These are phyloP conservation scores for Eueremaeus valkanovi DNA, from an alignment of 2,888 invertebrate species.

Conservation along the genomic window DNA sequence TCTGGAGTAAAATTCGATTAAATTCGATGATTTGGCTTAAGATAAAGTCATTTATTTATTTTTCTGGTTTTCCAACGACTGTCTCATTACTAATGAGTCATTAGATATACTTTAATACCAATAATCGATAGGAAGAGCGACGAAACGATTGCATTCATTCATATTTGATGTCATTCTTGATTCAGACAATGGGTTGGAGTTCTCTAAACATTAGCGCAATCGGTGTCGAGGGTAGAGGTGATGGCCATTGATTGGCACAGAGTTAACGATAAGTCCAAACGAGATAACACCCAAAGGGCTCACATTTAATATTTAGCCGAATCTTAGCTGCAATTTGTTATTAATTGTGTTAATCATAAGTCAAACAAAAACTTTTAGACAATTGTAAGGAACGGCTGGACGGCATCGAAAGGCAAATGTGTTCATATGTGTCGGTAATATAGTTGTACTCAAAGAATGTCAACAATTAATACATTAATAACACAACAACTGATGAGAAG, in stretches of 20 bases:
- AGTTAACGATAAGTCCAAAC: neutral
- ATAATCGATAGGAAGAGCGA: conserved; percentile 1
- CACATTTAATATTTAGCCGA: conserved; percentile 26
- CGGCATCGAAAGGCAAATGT: conserved; percentile 32
- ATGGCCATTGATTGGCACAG: neutral
- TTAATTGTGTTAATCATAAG: neutral
- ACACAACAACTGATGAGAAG: neutral
- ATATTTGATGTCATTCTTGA: neutral
- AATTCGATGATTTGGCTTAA: conserved; percentile 33
- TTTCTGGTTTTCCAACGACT: neutral
- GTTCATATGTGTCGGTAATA: neutral
- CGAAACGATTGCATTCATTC: neutral
- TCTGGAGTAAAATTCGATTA: conserved; percentile 18
- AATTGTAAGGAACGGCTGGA: neutral
- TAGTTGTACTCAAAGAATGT: conserved; percentile 9
- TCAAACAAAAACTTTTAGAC: conserved; percentile 6
- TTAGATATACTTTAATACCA: neutral
- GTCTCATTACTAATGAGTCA: too few relatives aligned
- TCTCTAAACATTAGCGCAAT: neutral
- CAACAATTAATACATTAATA: conserved; percentile 7
- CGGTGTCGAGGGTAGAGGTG: neutral
- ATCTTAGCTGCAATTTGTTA: conserved; percentile 31
- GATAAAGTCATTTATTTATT: too few relatives aligned
- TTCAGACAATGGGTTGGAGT: neutral
- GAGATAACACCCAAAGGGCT: neutral